phyloP scores from a whole-genome alignment of 2,888 invertebrate genomes.

The Copidosoma aretas region DNA sequence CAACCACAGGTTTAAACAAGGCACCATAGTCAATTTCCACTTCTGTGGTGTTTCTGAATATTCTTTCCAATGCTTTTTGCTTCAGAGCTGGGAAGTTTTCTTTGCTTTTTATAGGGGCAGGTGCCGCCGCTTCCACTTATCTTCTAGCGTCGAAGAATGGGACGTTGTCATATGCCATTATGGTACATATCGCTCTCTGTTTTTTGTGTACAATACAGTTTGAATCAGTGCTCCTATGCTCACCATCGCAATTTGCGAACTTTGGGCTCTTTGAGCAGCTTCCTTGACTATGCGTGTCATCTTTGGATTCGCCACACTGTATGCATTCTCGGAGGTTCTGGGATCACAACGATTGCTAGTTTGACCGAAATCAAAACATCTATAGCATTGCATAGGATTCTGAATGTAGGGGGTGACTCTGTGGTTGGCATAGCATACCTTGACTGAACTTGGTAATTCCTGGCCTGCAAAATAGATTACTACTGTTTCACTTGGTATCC shows the following conservation, averaged over 20 bases:
- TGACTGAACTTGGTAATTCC: neutral
- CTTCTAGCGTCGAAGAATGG: too few relatives aligned
- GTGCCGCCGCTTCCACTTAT: neutral
- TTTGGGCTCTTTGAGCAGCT: too few relatives aligned
- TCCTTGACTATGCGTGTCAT: too few relatives aligned
- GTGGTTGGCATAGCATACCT: neutral
- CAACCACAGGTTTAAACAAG: too few relatives aligned
- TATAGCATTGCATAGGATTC: neutral
- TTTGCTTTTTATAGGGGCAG: neutral
- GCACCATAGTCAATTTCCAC: too few relatives aligned
- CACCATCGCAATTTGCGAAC: too few relatives aligned
- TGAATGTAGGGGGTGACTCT: neutral
- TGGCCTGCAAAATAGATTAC: constrained; percentile 5
- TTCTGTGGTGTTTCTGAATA: neutral
- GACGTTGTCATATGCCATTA: too few relatives aligned
- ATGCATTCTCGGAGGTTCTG: neutral
- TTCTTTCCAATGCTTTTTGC: neutral
- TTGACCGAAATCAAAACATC: neutral
- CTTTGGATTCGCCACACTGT: neutral
- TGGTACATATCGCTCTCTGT: too few relatives aligned
- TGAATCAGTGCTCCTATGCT: neutral
- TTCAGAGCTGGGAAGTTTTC: neutral
- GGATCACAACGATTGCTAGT: neutral
- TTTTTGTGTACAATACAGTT: neutral
- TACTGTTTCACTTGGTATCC: constrained; percentile 5